Base-by-base conservation (phyloP, 2,797 vertebrate species). In the Knipowitschia caucasica region DNA sequence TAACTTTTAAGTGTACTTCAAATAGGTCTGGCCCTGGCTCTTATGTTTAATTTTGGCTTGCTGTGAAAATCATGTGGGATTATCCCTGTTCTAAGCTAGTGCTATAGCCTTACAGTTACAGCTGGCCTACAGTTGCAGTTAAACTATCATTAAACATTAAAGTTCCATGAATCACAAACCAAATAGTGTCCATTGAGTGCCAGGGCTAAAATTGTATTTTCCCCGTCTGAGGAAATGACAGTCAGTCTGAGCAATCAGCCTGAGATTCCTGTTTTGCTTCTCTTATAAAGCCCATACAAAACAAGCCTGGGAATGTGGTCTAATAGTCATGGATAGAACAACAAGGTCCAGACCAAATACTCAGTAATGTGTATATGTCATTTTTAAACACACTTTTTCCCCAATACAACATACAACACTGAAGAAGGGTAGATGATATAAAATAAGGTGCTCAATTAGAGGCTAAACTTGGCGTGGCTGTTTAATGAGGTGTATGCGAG, bases 251-350 rank as follows among this genome's bases (percentile, higher is more conserved):
- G 70, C 65, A 80, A 81, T 83, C 83, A 76, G 76, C 60, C 58
- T 49, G 64, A 43, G 75, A 78, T 85, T 88, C 83, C 86, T 86
- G 86, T 86, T 85, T 83, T 78, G 65, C 76, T 70, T 9, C 43
- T 52, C 27, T 65, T 53, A 75, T 65, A 66, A 69, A 77, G 71
- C 69, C 54, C 53, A 71, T 56, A 66, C 71, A 81, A 39, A 83
- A 74, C 77, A 81, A 4, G 70, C 71, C 65, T 67, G 67, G 55
- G 58, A 66, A 70, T 33, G 29, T n/a, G 49, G 71, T 72, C 60
- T 29, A 66, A 56, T 61, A 77, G 67, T 62, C 59, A 45, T 52
- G 44, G 64, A 78, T 68, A 69, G 50, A n/a, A 33, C 30, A 49
- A 23, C 30, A 34, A 5, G 6, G 14, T 18, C 10, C 29, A 33